A percentile compares a stretch with the other conserved stretches of the same genome.
These are phyloP conservation scores for Andrena trimmerana DNA, from an alignment of 2,888 invertebrate species.

Conservation along the genomic window DNA sequence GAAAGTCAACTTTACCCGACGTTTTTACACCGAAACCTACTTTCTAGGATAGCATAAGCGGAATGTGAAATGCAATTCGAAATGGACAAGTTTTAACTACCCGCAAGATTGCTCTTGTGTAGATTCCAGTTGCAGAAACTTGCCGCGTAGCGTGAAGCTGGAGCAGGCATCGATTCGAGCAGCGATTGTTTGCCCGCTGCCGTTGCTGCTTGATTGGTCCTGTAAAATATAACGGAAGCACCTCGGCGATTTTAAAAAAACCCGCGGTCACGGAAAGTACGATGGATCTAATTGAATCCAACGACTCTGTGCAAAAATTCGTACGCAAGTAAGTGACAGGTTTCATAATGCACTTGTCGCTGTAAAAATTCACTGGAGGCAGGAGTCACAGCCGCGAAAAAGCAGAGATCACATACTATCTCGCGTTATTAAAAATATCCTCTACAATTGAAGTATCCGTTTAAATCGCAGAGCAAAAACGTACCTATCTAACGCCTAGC, in stretches of 20 bases:
- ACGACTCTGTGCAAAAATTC: background rate
- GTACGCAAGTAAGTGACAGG: background rate
- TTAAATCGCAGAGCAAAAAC: too few species aligned
- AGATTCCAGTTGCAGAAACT: conserved; percentile 11
- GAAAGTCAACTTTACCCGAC: background rate
- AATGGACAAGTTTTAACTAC: background rate
- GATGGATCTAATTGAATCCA: conserved; percentile 20
- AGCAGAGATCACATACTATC: background rate
- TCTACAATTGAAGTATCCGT: too few species aligned
- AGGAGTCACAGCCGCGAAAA: background rate
- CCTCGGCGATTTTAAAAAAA: conserved; percentile 10
- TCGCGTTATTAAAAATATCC: too few species aligned
- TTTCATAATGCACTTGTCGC: conserved; percentile 2
- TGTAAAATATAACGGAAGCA: conserved; percentile 12
- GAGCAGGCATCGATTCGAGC: conserved; percentile 15
- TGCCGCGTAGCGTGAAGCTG: conserved; percentile 4
- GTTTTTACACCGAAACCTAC: background rate
- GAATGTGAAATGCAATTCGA: conserved; percentile 12
- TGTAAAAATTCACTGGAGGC: background rate
- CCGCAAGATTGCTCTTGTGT: background rate
- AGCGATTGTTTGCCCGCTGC: conserved; percentile 24
- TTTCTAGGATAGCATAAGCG: background rate
- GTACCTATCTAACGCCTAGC: background rate
- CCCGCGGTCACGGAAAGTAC: conserved; percentile 14
- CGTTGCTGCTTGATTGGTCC: conserved; percentile 27